These are phyloP conservation scores for Margaritifera margaritifera DNA, from an alignment of 2,888 invertebrate species.

Conservation along the genomic window DNA sequence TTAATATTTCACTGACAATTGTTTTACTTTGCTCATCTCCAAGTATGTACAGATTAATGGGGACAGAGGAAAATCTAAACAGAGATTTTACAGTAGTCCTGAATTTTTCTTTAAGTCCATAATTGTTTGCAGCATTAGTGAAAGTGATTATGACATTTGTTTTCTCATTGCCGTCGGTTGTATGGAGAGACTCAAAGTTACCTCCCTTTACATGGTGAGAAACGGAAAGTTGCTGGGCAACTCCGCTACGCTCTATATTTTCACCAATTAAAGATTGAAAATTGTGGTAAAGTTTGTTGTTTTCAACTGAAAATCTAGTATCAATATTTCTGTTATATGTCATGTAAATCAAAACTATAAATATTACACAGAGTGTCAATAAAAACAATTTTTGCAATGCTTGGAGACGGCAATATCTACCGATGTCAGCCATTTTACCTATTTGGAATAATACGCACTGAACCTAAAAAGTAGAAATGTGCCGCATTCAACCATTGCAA, in stretches of 20 bases:
- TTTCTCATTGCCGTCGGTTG: background rate
- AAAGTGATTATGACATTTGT: slow-evolving; percentile 52
- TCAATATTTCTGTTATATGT: background rate
- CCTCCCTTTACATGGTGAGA: background rate
- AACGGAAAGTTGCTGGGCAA: too few species aligned
- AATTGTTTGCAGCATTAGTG: slow-evolving; percentile 47
- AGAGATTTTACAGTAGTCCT: slow-evolving; percentile 46
- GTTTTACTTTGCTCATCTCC: slow-evolving; percentile 63
- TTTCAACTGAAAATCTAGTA: slow-evolving; percentile 1
- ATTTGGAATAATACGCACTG: too few species aligned
- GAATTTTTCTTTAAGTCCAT: slow-evolving; percentile 45
- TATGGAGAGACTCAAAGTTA: background rate
- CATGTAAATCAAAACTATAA: slow-evolving; percentile 1
- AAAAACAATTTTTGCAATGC: background rate
- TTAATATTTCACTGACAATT: slow-evolving; percentile 53
- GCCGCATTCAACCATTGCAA: too few species aligned
- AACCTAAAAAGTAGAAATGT: too few species aligned
- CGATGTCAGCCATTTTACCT: too few species aligned
- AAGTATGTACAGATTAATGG: slow-evolving; percentile 56
- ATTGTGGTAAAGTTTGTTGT: slow-evolving; percentile 2
- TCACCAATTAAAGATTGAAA: too few species aligned
- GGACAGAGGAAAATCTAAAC: slow-evolving; percentile 34
- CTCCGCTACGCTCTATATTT: too few species aligned
- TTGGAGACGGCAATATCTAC: too few species aligned
- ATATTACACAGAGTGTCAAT: background rate